Conservation (phyloP, 2,888 invertebrate genomes). For the Morinoia aosen region DNA sequence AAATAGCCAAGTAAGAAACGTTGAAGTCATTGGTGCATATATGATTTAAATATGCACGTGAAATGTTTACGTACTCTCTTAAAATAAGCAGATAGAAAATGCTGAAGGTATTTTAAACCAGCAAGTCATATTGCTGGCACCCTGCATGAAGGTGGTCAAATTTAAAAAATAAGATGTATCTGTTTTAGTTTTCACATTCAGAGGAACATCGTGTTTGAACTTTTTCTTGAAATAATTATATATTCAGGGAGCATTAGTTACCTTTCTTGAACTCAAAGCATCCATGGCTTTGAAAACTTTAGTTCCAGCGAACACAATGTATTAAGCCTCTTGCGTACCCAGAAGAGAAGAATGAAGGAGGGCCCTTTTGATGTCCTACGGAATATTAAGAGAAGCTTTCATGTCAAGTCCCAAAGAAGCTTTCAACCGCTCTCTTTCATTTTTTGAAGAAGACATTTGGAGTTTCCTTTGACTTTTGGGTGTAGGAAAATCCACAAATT, state of each 20-base stretch:
- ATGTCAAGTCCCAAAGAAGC: not conserved
- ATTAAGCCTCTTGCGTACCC: not conserved
- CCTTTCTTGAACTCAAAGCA: not conserved
- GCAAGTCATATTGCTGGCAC: too few relatives aligned
- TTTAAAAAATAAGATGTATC: too few relatives aligned
- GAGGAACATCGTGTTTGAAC: not conserved
- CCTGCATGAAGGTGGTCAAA: too few relatives aligned
- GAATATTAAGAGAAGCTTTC: not conserved
- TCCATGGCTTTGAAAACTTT: not conserved
- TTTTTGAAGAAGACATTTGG: not conserved
- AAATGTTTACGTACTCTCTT: too few relatives aligned
- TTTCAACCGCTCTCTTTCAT: not conserved
- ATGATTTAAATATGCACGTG: too few relatives aligned
- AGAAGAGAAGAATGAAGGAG: not conserved
- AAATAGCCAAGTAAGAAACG: too few relatives aligned
- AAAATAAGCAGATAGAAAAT: too few relatives aligned
- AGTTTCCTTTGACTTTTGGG: not conserved
- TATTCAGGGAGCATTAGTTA: not conserved
- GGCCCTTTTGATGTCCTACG: not conserved
- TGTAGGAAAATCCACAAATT: not conserved
- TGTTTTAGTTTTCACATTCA: not conserved
- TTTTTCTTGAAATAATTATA: not conserved
- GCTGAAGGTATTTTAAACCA: too few relatives aligned
- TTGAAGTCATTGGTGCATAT: too few relatives aligned
- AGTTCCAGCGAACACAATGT: not conserved